Percentiles rank a stretch among this genome's conserved stretches.
Conservation (phyloP, 1,140 invertebrate species). For the Drosophila pectinifera region DNA sequence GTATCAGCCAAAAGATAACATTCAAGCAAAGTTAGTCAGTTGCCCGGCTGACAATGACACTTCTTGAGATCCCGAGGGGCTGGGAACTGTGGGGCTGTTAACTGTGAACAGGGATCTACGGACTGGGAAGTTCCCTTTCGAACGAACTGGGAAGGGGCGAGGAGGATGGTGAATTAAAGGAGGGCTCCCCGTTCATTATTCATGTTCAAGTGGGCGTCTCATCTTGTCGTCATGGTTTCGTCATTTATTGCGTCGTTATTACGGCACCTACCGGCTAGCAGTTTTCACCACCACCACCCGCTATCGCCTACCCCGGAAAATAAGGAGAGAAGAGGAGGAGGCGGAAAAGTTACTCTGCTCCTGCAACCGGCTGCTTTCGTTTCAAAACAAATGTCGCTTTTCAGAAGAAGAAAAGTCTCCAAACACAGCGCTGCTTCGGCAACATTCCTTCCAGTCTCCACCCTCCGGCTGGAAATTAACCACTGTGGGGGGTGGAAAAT, state of each 20-base stretch:
- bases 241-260: slow-evolving; percentile 83
- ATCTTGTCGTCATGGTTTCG: slow-evolving; percentile 74
- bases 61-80: slow-evolving; percentile 1
- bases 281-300: slow-evolving; percentile 24
- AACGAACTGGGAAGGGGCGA: background rate
- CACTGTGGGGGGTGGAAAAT: slow-evolving; percentile 59
- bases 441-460: slow-evolving; percentile 62
- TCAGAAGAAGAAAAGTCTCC: slow-evolving; percentile 16
- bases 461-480: slow-evolving; percentile 25
- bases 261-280: slow-evolving; percentile 60
- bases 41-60: slow-evolving; percentile 32
- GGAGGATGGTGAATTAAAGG: slow-evolving; percentile 13
- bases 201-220: slow-evolving; percentile 79
- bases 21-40: slow-evolving; percentile 26
- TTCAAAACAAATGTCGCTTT: slow-evolving; percentile 76
- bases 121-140: too few species aligned
- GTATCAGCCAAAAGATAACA: background rate
- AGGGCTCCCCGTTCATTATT: slow-evolving; percentile 55
- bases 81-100: background rate
- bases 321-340: background rate
- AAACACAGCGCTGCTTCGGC: slow-evolving; percentile 13
- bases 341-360: slow-evolving; percentile 31
- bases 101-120: background rate
- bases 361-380: slow-evolving; percentile 58
- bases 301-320: background rate